Evolutionary conservation across 1,140 invertebrate species (phyloP).

Genomic region (Hylaeus anthracinus): DNA sequence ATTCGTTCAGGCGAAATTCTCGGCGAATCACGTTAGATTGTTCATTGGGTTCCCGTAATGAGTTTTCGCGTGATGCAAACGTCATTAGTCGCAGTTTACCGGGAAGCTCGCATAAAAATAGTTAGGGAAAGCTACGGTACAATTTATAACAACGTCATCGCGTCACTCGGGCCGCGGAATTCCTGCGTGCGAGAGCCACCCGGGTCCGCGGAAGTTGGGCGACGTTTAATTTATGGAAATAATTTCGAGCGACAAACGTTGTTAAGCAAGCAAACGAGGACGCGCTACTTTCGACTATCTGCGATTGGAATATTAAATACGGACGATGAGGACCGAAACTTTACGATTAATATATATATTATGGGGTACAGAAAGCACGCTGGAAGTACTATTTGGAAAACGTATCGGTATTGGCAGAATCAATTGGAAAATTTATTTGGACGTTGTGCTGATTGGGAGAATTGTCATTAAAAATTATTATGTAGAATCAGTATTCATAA

Average conservation of each 20-base stretch:
- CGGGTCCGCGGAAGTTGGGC: neutral
- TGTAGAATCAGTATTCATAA: too few relatives aligned
- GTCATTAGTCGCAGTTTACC: neutral
- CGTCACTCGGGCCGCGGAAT: neutral
- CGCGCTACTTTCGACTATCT: neutral
- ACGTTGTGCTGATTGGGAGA: too few relatives aligned
- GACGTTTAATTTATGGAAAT: constrained; percentile 2
- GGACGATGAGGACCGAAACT: too few relatives aligned
- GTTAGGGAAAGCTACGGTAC: neutral
- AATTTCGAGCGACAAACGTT: neutral
- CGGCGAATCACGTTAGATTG: constrained; percentile 36
- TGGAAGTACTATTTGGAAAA: too few relatives aligned
- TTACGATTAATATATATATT: too few relatives aligned
- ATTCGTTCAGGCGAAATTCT: constrained; percentile 43
- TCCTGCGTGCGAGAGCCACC: neutral
- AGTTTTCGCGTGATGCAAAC: constrained; percentile 9
- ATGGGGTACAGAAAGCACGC: too few relatives aligned
- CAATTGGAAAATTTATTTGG: too few relatives aligned
- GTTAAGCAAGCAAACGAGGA: neutral
- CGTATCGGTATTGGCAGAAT: too few relatives aligned
- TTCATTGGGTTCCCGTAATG: constrained; percentile 35
- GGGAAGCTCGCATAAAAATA: constrained; percentile 2
- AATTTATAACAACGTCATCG: neutral
- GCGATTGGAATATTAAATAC: neutral
- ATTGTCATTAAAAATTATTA: too few relatives aligned